Base-by-base conservation (phyloP, 1,140 invertebrate species). In the Drusus annulatus region DNA sequence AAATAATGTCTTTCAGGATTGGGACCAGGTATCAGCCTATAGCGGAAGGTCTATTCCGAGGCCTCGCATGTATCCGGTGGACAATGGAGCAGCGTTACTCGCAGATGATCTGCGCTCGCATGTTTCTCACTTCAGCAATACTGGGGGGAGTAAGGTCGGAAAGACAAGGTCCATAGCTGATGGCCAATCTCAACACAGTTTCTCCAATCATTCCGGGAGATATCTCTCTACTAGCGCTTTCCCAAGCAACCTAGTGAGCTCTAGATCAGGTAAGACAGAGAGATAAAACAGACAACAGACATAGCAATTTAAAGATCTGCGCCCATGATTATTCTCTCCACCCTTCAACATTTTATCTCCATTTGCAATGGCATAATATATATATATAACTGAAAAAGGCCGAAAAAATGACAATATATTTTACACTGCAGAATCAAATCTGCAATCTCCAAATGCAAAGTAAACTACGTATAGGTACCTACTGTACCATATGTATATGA, bases 11-110 rank as follows among this genome's bases (percentile, higher is more conserved):
- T 77, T 79, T 15, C 36, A 93, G 91, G 96, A 98, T 87, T 98
- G 96, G 96, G 97, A 98, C 89, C 96, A 97, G 88, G 93, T 97
- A 16, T 98, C 96, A 2, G 95, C 95, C 17, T 97, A 98, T 87
- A 97, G 96, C 86, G 94, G 95, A 77, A 91, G 96, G 84, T 97
- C 95, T 79, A 96, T 97, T 86, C 96, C 95, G n/a, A 89, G 96
- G 76, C 94, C 95, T 2, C 88, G 95, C 84, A 94, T 97, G 88
- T 95, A 95, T 89, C 90, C 94, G 76, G 90, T 95, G 75, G 91
- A 94, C 86, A 91, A 93, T 85, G 91, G 93, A 91, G 91, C 85
- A 86, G 83, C 90, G 4, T 31, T 94, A 65, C 91, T 90, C 36
- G 87, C 90, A 81, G 92, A 93, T 90, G 85, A 92, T 90, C 85